Conservation (phyloP, 2,888 invertebrate species). For the Lithophane leautieri region DNA sequence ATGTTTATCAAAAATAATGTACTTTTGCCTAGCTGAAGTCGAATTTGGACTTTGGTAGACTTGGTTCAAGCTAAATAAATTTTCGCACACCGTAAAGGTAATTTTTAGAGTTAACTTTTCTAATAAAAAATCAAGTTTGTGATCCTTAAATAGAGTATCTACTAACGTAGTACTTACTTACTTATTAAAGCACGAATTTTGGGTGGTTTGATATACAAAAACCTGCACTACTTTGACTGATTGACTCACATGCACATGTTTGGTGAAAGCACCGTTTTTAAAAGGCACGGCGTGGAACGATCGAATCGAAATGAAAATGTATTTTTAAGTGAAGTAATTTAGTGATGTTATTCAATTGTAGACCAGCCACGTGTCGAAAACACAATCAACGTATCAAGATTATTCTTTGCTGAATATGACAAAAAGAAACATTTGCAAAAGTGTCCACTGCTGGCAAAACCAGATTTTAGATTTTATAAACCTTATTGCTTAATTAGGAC, state of each 20-base stretch:
- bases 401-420: not conserved
- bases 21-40: constrained; percentile 10
- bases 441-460: not conserved
- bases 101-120: not conserved
- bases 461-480: not conserved
- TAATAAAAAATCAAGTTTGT: not conserved
- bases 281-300: not conserved
- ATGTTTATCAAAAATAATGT: not conserved
- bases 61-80: constrained; percentile 28
- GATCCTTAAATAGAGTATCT: constrained; percentile 2
- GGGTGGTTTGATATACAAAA: constrained; percentile 21
- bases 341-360: not conserved
- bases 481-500: not conserved
- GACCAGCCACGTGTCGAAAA: not conserved
- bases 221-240: constrained; percentile 36
- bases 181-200: constrained; percentile 24
- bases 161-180: constrained; percentile 1
- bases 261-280: constrained; percentile 35
- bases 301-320: not conserved
- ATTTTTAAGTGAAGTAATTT: not conserved
- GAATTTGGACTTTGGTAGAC: not conserved
- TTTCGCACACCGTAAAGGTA: constrained; percentile 29
- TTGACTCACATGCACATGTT: constrained; percentile 44
- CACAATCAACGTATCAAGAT: not conserved
- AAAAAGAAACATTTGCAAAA: not conserved